Evolutionary conservation across 1,140 invertebrate species (phyloP), one percentile per base, ranked within the genome.

Genomic region (Agraylea sexmaculata): DNA sequence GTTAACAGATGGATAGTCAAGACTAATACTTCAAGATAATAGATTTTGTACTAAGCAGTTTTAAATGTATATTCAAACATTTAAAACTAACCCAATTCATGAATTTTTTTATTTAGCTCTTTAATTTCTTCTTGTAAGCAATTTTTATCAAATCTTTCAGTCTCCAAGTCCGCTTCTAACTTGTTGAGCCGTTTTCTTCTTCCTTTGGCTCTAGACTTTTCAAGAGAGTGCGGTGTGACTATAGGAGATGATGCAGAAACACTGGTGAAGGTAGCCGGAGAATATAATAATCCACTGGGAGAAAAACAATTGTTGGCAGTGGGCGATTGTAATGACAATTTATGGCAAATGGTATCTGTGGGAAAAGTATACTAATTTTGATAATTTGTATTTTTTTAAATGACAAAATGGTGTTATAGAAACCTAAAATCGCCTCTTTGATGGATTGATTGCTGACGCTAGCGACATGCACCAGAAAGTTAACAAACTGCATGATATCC

Each of bases 31-130:
- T n/a, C n/a, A n/a, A n/a, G n/a, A n/a, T n/a, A n/a, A n/a, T n/a
- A n/a, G n/a, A n/a, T n/a, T n/a, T n/a, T n/a, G n/a, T n/a, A n/a
- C n/a, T n/a, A n/a, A n/a, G n/a, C n/a, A n/a, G n/a, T n/a, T n/a
- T n/a, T n/a, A n/a, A n/a, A n/a, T n/a, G n/a, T n/a, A n/a, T n/a
- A n/a, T n/a, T n/a, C n/a, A n/a, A n/a, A n/a, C n/a, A n/a, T n/a
- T n/a, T n/a, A n/a, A n/a, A n/a, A n/a, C n/a, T n/a, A n/a, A 46
- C 47, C 47, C 25, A 49, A 31, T 18, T 49, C 47, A 10, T 39
- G 18, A n/a, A 46, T 31, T 23, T 25, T 43, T 8, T 4, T 22
- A 11, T 3, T 18, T 19, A 37, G 37, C 17, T 43, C 6, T 3
- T 33, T 20, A 7, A 49, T 18, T 35, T 49, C 47, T 16, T 49